These are phyloP conservation scores for Platalea minor DNA, from an alignment of 2,797 vertebrate genomes.

Conservation along the genomic window DNA sequence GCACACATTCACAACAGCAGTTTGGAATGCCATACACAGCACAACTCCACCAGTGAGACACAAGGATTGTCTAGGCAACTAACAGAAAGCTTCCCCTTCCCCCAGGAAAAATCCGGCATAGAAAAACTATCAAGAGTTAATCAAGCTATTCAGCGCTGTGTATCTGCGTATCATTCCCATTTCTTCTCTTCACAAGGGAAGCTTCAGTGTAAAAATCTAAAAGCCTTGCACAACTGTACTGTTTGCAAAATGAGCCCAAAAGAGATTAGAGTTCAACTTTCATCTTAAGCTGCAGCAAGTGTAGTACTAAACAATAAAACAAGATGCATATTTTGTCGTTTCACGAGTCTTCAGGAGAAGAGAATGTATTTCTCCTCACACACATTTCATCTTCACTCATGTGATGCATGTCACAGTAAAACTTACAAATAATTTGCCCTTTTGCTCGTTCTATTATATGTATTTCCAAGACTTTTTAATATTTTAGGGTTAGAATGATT, in stretches of 20 bases:
- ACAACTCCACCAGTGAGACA: background rate
- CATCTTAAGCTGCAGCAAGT: background rate
- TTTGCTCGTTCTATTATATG: background rate
- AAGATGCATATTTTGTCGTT: background rate
- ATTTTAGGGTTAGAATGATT: background rate
- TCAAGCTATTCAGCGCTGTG: background rate
- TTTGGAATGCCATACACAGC: conserved; percentile 51
- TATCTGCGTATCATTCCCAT: background rate
- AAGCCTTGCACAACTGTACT: background rate
- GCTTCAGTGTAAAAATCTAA: background rate
- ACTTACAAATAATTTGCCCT: background rate
- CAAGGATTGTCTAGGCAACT: background rate
- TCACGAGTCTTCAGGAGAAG: background rate
- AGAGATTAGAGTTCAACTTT: background rate
- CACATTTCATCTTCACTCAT: background rate
- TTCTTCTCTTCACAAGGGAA: background rate
- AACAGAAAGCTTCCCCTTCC: background rate
- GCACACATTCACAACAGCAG: background rate
- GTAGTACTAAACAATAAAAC: background rate
- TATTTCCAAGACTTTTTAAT: background rate
- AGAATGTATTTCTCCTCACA: background rate
- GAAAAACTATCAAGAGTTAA: background rate
- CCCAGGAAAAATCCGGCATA: background rate
- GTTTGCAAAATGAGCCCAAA: background rate
- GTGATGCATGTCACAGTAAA: background rate